A percentile compares a stretch with the other conserved stretches of the same genome.
Evolutionary conservation across 1,140 invertebrate genomes (phyloP).

Genomic region (Pachyrhynchus sulphureomaculatus): DNA sequence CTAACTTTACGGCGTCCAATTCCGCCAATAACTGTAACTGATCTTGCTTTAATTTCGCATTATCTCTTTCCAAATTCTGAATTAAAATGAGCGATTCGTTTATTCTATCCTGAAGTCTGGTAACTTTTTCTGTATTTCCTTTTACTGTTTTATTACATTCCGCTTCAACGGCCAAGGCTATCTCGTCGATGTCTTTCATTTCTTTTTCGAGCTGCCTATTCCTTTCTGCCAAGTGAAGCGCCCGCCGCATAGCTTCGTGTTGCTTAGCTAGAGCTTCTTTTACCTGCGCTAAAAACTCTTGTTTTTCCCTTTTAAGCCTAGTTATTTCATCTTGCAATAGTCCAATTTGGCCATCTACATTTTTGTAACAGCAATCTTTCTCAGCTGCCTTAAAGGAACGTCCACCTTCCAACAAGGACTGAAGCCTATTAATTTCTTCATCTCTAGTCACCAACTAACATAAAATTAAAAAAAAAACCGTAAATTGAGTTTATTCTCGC

Average conservation of each 20-base stretch:
- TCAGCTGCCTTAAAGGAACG: constrained; percentile 57
- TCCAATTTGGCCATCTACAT: constrained; percentile 50
- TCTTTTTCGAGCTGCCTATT: constrained; percentile 67
- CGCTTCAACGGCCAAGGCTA: constrained; percentile 67
- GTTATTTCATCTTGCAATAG: constrained; percentile 55
- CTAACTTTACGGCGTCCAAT: constrained; percentile 53
- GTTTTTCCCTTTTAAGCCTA: constrained; percentile 57
- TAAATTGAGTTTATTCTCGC: too few relatives aligned
- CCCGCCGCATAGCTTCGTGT: constrained; percentile 71
- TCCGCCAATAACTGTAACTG: constrained; percentile 55
- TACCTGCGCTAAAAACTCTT: constrained; percentile 59
- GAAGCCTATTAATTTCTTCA: constrained; percentile 64
- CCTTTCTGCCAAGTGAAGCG: constrained; percentile 65
- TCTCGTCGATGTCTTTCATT: constrained; percentile 64
- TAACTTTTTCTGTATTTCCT: constrained; percentile 46
- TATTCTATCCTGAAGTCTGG: constrained; percentile 54
- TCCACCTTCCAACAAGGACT: constrained; percentile 63
- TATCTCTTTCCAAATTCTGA: constrained; percentile 55
- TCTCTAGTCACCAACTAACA: constrained; percentile 53
- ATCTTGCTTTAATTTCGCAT: constrained; percentile 52
- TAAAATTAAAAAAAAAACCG: too few relatives aligned
- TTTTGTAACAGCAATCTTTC: constrained; percentile 60
- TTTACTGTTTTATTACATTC: constrained; percentile 60
- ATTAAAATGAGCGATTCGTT: constrained; percentile 54
- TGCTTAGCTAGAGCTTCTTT: constrained; percentile 66